Conservation (phyloP, 92 coral and sea anemone genomes). For the Epizoanthus scotinus region DNA sequence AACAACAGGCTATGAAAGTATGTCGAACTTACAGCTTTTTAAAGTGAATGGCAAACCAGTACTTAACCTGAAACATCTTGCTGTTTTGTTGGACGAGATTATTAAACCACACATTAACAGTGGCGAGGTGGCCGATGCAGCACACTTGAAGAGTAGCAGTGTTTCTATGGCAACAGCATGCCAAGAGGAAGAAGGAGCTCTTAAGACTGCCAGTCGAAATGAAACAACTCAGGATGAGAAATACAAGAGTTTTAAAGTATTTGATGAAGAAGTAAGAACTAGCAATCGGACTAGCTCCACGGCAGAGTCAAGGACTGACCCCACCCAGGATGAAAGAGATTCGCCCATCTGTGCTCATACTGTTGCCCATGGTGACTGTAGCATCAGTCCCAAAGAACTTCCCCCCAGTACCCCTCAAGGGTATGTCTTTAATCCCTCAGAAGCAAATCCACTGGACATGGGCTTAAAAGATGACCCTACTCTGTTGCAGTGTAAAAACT, state of each 20-base stretch:
- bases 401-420: slow-evolving; percentile 34
- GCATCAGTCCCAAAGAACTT: slow-evolving; percentile 10
- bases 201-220: not conserved
- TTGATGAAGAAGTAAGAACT: slow-evolving; percentile 48
- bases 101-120: slow-evolving; percentile 57
- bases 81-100: slow-evolving; percentile 70
- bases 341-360: slow-evolving; percentile 13
- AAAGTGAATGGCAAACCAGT: slow-evolving; percentile 82
- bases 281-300: slow-evolving; percentile 45
- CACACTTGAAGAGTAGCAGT: slow-evolving; percentile 29
- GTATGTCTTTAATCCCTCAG: slow-evolving; percentile 46
- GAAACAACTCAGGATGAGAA: slow-evolving; percentile 44
- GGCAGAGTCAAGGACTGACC: slow-evolving; percentile 47
- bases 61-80: slow-evolving; percentile 76
- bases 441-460: slow-evolving; percentile 48
- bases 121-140: not conserved
- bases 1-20: slow-evolving; percentile 85
- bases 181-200: slow-evolving; percentile 35
- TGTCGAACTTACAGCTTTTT: slow-evolving; percentile 79
- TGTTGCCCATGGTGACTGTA: slow-evolving; percentile 33
- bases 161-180: slow-evolving; percentile 36
- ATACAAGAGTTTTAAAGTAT: slow-evolving; percentile 35
- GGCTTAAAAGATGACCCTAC: slow-evolving; percentile 86
- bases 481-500: slow-evolving; percentile 66
- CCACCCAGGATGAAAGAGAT: slow-evolving; percentile 42